A percentile compares a stretch with the other conserved stretches of the same genome.
These are phyloP conservation scores for Musca domestica DNA, from an alignment of 1,140 invertebrate species.

Conservation along the genomic window DNA sequence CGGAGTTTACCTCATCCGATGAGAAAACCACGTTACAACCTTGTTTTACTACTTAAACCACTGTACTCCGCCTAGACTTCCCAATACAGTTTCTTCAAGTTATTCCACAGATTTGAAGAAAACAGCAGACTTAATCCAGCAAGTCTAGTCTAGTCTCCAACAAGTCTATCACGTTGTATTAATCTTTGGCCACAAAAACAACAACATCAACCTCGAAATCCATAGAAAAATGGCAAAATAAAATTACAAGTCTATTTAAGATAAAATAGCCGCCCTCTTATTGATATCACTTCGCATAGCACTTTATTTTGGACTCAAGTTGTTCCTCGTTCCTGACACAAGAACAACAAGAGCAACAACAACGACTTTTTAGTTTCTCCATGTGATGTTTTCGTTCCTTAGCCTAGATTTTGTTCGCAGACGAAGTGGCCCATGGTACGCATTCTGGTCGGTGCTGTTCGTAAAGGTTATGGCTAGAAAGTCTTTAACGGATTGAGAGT, in stretches of 20 bases:
- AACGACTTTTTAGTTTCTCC: conserved; percentile 1
- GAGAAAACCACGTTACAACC: no score
- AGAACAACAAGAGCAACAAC: not conserved
- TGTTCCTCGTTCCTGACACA: not conserved
- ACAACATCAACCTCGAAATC: not conserved
- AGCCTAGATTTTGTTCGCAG: no score
- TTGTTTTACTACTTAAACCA: no score
- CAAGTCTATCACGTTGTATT: conserved; percentile 8
- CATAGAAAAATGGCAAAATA: conserved; percentile 1
- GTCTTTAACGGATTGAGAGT: not conserved
- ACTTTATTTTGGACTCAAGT: no score
- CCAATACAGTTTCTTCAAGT: no score
- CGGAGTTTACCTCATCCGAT: no score
- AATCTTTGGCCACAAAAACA: not conserved
- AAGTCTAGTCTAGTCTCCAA: not conserved
- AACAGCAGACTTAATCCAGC: not conserved
- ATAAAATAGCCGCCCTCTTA: conserved; percentile 19
- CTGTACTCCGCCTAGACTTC: no score
- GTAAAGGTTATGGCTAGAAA: not conserved
- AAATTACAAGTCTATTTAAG: conserved; percentile 10
- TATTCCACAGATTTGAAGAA: no score
- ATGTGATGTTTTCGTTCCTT: not conserved
- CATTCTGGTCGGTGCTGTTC: not conserved
- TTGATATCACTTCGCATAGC: conserved; percentile 4
- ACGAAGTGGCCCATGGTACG: not conserved